Percentiles rank a stretch among this genome's conserved stretches.
Conservation (phyloP, 2,113 vertebrate genomes). For the Eubucco bourcierii region DNA sequence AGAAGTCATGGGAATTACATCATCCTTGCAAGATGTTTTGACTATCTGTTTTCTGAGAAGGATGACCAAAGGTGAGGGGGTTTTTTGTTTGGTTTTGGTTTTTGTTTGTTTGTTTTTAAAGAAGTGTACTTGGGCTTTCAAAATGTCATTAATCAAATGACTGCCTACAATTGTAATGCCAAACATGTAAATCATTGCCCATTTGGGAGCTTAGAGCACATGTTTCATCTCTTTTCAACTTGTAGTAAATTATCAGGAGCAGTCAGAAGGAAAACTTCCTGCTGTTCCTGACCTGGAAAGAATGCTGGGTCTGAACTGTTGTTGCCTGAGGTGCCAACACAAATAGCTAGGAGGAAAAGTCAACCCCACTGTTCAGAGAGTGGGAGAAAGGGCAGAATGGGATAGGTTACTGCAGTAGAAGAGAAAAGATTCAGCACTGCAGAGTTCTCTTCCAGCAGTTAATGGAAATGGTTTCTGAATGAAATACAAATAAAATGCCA, state of each 20-base stretch:
- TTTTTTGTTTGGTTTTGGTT: too few species aligned
- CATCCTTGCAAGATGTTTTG: not conserved
- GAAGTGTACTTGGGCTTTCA: not conserved
- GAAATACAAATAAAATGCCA: not conserved
- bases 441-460: not conserved
- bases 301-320: not conserved
- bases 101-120: not conserved
- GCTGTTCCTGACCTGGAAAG: constrained; percentile 9
- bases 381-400: not conserved
- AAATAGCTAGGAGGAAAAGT: not conserved
- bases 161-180: not conserved
- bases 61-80: not conserved
- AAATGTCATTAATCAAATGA: constrained; percentile 38
- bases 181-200: not conserved
- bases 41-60: not conserved
- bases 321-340: not conserved
- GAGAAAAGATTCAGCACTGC: not conserved
- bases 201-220: not conserved
- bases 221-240: not conserved
- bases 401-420: not conserved
- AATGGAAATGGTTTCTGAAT: not conserved
- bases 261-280: constrained; percentile 29
- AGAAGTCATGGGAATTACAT: not conserved
- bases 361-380: not conserved
- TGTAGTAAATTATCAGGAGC: constrained; percentile 5